Evolutionary conservation across 2,888 invertebrate genomes (phyloP), one percentile per base, ranked within the genome.

Genomic region (Netelia virgata): DNA sequence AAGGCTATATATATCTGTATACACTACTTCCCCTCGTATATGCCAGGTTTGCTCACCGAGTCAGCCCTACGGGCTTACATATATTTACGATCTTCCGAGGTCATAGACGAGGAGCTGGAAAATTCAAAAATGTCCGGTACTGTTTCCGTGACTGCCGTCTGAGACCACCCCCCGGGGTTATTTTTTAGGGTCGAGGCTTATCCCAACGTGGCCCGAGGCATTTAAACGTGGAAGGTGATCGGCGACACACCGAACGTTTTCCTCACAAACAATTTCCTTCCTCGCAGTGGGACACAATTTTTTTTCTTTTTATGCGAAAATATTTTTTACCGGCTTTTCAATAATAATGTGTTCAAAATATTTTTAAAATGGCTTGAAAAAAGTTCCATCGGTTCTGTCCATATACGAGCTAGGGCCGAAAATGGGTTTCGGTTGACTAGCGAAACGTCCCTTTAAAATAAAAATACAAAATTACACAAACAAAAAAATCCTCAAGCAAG

Each of bases 41-140:
- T 75, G 50, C 55, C 72, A 23, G 72, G 55, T 68, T 75, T 68
- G 14, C 47, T 47, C 41, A 20, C 23, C 11, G 16, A 73, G 43
- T 28, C 43, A 43, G 55, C 20, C 36, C 55, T n/a, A 23, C n/a
- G 11, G 68, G 36, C 43, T 28, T 64, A 68, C 57, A 80, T 64
- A 79, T 66, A 73, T 83, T 72, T 72, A 76, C 61, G 18, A 68
- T 61, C 66, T 10, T 72, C 43, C 76, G 70, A 36, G 76, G 76
- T 82, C 82, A 82, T 55, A 57, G 41, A 79, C 20, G 57, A 36
- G 23, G 70, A 57, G 55, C 57, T 72, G 76, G 66, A 72, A 83
- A 76, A 80, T 80, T 80, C 28, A 50, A 75, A 83, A 80, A 10
- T 41, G 66, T 66, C 16, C 66, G 18, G 20, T 59, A 28, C 47